Evolutionary conservation across 1,140 invertebrate genomes (phyloP).

Genomic region (Drosophila pectinifera): DNA sequence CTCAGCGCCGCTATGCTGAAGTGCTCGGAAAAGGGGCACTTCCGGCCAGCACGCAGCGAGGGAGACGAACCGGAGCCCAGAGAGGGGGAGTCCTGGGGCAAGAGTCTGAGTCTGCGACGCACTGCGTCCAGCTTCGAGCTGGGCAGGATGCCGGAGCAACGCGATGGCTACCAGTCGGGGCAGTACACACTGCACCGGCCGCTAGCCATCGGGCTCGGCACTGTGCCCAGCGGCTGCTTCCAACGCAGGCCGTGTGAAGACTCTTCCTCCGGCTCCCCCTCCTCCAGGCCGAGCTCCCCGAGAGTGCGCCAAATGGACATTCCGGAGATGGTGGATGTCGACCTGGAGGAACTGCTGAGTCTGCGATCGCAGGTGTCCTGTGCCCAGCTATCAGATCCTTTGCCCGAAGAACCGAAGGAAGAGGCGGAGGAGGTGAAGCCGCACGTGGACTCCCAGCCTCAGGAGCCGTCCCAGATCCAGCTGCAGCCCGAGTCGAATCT

Average conservation of each 20-base stretch:
- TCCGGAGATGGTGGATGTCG: slow-evolving; percentile 61
- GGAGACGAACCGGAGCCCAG: slow-evolving; percentile 34
- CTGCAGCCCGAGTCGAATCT: slow-evolving; percentile 6
- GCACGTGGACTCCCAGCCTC: neutral
- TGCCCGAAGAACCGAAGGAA: neutral
- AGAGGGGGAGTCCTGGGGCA: neutral
- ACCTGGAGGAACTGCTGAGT: slow-evolving; percentile 33
- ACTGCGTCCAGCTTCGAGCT: slow-evolving; percentile 61
- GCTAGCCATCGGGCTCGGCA: slow-evolving; percentile 17
- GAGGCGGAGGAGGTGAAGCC: slow-evolving; percentile 4
- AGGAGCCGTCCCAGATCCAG: neutral
- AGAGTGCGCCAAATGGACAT: slow-evolving; percentile 50
- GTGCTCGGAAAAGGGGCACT: slow-evolving; percentile 24
- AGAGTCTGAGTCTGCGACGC: slow-evolving; percentile 27
- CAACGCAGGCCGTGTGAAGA: neutral
- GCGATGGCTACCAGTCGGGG: slow-evolving; percentile 31
- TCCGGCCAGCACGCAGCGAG: slow-evolving; percentile 39
- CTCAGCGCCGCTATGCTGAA: slow-evolving; percentile 59
- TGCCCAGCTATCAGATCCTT: neutral
- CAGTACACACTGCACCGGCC: slow-evolving; percentile 34
- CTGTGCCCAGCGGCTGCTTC: slow-evolving; percentile 10
- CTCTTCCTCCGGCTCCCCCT: neutral
- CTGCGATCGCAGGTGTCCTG: slow-evolving; percentile 9
- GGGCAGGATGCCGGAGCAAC: slow-evolving; percentile 51
- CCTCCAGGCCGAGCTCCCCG: neutral